phyloP scores from a whole-genome alignment of 2,797 vertebrate species.

The Arctocebus calabarensis region DNA sequence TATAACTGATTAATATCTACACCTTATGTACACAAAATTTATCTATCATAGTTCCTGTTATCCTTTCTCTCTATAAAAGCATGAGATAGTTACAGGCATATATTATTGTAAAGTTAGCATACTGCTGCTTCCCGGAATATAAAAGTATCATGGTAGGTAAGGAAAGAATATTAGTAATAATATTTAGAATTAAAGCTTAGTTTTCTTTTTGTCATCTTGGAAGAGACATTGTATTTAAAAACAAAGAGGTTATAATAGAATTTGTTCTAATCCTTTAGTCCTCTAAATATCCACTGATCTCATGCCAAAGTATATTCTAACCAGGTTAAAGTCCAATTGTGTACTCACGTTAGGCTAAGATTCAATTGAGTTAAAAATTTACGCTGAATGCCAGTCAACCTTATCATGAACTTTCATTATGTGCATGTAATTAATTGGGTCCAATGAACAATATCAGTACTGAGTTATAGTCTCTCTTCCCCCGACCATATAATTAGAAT shows the following conservation, averaged over 20 bases:
- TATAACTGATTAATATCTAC: neutral
- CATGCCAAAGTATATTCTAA: constrained; percentile 85
- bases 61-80: neutral
- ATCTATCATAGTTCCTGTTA: neutral
- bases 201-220: constrained; percentile 54
- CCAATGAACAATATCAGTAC: constrained; percentile 91
- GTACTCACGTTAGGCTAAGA: constrained; percentile 83
- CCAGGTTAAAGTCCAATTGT: constrained; percentile 87
- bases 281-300: constrained; percentile 80
- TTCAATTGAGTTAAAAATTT: constrained; percentile 90
- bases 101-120: neutral
- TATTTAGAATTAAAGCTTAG: constrained; percentile 35
- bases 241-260: constrained; percentile 48
- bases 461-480: constrained; percentile 90
- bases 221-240: constrained; percentile 55
- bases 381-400: constrained; percentile 91
- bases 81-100: neutral
- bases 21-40: neutral
- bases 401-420: constrained; percentile 92
- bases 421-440: constrained; percentile 92
- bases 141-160: constrained; percentile 3
- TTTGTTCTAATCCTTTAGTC: constrained; percentile 37
- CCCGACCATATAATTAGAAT: constrained; percentile 92
- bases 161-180: constrained; percentile 18
- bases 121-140: neutral